A percentile compares a stretch with the other conserved stretches of the same genome.
These are phyloP conservation scores for Pseudochaenichthys georgianus DNA, from an alignment of 2,797 vertebrate species.

Conservation along the genomic window DNA sequence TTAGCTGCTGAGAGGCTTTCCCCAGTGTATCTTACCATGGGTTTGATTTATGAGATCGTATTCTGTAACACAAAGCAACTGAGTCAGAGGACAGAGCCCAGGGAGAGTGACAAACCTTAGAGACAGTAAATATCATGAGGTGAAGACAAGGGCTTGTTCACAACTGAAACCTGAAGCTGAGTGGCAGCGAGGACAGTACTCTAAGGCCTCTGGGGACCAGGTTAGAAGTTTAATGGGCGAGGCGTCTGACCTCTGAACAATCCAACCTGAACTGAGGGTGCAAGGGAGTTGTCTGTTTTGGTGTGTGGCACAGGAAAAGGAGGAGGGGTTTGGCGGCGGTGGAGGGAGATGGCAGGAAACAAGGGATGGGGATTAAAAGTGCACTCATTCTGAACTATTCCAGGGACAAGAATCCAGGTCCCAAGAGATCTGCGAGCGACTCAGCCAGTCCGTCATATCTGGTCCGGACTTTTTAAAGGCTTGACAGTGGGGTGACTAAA, in stretches of 20 bases:
- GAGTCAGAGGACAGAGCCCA: slow-evolving; percentile 27
- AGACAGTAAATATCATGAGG: slow-evolving; percentile 59
- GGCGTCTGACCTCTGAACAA: slow-evolving; percentile 50
- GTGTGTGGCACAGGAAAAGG: slow-evolving; percentile 20
- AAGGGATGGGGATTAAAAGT: slow-evolving; percentile 83
- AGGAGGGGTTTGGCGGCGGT: slow-evolving; percentile 22
- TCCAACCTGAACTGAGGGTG: slow-evolving; percentile 37
- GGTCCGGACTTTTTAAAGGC: slow-evolving; percentile 77
- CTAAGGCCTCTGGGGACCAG: slow-evolving; percentile 22
- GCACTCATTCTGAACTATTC: slow-evolving; percentile 89
- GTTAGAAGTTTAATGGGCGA: slow-evolving; percentile 44
- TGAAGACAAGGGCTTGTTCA: slow-evolving; percentile 59
- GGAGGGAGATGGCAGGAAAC: slow-evolving; percentile 73
- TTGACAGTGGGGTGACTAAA: slow-evolving; percentile 64
- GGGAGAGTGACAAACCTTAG: slow-evolving; percentile 49
- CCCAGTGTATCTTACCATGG: slow-evolving; percentile 30
- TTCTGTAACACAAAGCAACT: slow-evolving; percentile 53
- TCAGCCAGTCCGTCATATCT: slow-evolving; percentile 73
- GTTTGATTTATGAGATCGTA: slow-evolving; percentile 68
- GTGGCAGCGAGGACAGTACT: slow-evolving; percentile 21
- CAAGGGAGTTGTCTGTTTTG: slow-evolving; percentile 59
- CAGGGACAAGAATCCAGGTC: slow-evolving; percentile 84
- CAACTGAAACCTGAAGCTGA: slow-evolving; percentile 50
- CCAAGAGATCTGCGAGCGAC: slow-evolving; percentile 68
- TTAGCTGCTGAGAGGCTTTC: slow-evolving; percentile 61